Conservation (phyloP, 2,113 vertebrate species). For the Xiphophorus maculatus region DNA sequence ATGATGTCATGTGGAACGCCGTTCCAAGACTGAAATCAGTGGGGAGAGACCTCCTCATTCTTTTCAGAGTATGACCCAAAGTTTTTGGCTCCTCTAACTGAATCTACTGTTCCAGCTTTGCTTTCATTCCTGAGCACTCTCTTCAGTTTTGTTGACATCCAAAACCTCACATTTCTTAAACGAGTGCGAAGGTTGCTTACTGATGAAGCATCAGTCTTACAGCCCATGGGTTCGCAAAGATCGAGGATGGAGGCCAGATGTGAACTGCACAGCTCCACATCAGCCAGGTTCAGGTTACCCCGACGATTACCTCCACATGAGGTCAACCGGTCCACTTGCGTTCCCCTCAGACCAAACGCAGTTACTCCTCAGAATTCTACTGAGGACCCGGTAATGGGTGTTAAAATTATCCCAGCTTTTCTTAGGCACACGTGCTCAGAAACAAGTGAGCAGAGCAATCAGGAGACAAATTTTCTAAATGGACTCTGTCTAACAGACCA, state of each 20-base stretch:
- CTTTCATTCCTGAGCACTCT: constrained; percentile 1
- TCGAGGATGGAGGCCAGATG: constrained; percentile 3
- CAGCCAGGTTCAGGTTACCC: constrained; percentile 6
- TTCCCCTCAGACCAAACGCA: constrained; percentile 37
- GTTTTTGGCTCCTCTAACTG: constrained; percentile 32
- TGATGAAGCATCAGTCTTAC: too few species aligned
- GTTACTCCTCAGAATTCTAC: constrained; percentile 5
- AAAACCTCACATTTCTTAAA: not conserved
- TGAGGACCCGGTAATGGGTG: constrained; percentile 22
- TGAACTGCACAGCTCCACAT: constrained; percentile 36
- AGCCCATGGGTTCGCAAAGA: not conserved
- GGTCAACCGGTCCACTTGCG: constrained; percentile 27
- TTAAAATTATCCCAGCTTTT: constrained; percentile 46
- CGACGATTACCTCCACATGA: constrained; percentile 29
- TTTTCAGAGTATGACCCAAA: constrained; percentile 76
- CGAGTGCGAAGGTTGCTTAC: too few species aligned
- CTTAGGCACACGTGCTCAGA: constrained; percentile 48
- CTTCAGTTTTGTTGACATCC: constrained; percentile 20
- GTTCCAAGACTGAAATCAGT: constrained; percentile 75
- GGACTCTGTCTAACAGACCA: not conserved
- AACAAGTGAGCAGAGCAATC: constrained; percentile 25
- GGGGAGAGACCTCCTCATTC: constrained; percentile 71
- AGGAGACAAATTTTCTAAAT: constrained; percentile 17
- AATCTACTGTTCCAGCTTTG: constrained; percentile 27
- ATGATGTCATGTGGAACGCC: constrained; percentile 67